A percentile compares a stretch with the other conserved stretches of the same genome.
Evolutionary conservation across 2,113 vertebrate species (phyloP).

Genomic region (Equus przewalskii): DNA sequence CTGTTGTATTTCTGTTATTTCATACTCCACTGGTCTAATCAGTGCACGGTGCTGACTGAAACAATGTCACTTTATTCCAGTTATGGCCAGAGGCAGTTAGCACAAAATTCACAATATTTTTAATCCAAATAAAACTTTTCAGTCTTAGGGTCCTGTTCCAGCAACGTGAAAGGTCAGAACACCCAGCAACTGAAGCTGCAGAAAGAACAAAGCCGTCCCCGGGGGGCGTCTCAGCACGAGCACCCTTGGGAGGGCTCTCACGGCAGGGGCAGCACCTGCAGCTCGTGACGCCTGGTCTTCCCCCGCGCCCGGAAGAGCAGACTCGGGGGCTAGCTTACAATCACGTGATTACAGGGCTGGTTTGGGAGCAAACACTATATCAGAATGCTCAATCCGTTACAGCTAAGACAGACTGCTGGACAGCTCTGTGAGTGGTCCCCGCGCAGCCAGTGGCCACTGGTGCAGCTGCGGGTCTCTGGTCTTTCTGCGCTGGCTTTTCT

Average conservation of each 20-base stretch:
- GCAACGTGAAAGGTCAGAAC: not conserved
- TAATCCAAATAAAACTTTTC: slow-evolving; percentile 56
- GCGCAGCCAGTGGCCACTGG: not conserved
- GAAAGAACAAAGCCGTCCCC: not conserved
- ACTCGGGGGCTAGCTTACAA: not conserved
- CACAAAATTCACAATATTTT: slow-evolving; percentile 61
- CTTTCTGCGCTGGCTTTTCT: not conserved
- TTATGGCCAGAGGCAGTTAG: slow-evolving; percentile 51
- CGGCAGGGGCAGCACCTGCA: not conserved
- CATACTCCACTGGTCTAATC: slow-evolving; percentile 70
- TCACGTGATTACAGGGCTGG: not conserved
- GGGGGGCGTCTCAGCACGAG: not conserved
- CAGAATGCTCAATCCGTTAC: not conserved
- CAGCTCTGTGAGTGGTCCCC: not conserved
- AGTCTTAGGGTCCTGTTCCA: not conserved
- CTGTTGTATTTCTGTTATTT: slow-evolving; percentile 45
- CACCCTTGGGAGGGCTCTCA: not conserved
- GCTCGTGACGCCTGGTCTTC: not conserved
- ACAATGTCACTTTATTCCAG: slow-evolving; percentile 27
- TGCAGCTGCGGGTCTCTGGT: not conserved
- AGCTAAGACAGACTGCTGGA: not conserved
- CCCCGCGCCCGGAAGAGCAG: not conserved
- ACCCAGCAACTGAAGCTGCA: not conserved
- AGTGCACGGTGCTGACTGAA: slow-evolving; percentile 21
- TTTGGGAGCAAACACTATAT: not conserved